These are phyloP conservation scores for Apeira syringaria DNA, from an alignment of 2,888 invertebrate genomes.

Conservation along the genomic window DNA sequence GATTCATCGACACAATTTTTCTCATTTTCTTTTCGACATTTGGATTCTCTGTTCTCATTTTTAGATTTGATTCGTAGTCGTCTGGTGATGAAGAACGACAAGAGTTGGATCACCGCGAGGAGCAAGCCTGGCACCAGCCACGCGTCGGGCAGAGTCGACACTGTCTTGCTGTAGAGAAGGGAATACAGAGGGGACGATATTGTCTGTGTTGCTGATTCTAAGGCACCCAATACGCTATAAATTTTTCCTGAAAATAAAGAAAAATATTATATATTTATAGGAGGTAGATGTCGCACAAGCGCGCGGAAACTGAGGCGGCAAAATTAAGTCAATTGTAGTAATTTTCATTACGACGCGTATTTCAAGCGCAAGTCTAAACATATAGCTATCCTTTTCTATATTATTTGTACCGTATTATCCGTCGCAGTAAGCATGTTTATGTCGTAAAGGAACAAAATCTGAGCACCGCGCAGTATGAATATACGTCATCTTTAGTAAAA, in stretches of 20 bases:
- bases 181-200: conserved; percentile 70
- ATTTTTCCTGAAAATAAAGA: conserved; percentile 69
- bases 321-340: too few relatives aligned
- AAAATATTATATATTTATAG: too few relatives aligned
- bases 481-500: too few relatives aligned
- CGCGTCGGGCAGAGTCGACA: conserved; percentile 62
- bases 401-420: too few relatives aligned
- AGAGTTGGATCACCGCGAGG: conserved; percentile 57
- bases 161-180: conserved; percentile 68
- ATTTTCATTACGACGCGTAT: too few relatives aligned
- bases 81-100: conserved; percentile 58
- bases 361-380: too few relatives aligned
- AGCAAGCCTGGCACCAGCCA: conserved; percentile 69
- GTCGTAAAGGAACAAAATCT: too few relatives aligned
- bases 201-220: conserved; percentile 74
- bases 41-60: conserved; percentile 15
- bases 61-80: conserved; percentile 35
- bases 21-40: conserved; percentile 6
- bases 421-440: too few relatives aligned
- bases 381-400: too few relatives aligned
- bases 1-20: background rate
- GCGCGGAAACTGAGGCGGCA: too few relatives aligned
- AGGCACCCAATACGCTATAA: conserved; percentile 72
- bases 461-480: too few relatives aligned
- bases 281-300: too few relatives aligned